These are phyloP conservation scores for Alca torda DNA, from an alignment of 2,797 vertebrate genomes.

Conservation along the genomic window DNA sequence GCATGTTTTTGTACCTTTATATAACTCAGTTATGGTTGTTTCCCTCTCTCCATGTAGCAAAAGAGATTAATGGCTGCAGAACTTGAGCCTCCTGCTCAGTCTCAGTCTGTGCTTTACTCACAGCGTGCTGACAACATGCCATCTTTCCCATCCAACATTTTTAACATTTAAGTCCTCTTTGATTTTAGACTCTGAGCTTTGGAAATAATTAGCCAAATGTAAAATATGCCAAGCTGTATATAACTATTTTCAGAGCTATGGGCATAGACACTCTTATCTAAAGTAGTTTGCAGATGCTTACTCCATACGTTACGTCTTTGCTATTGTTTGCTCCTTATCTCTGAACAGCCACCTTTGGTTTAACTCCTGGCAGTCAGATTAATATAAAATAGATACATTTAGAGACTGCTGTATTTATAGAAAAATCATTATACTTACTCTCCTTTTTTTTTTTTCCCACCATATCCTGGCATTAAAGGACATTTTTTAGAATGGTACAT, in stretches of 20 bases:
- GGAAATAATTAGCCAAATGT: not conserved
- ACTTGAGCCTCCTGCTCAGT: not conserved
- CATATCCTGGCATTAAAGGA: not conserved
- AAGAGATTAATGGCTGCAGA: not conserved
- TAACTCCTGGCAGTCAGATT: not conserved
- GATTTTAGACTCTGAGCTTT: not conserved
- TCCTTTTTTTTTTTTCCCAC: accelerated
- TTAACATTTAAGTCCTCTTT: not conserved
- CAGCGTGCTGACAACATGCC: not conserved
- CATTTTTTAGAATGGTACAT: not conserved
- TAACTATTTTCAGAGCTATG: not conserved
- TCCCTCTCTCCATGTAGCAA: not conserved
- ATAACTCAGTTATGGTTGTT: not conserved
- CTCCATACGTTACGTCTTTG: not conserved
- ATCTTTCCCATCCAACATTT: not conserved
- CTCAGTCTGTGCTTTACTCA: not conserved
- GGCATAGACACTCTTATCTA: not conserved
- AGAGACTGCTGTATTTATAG: not conserved
- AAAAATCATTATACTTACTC: not conserved
- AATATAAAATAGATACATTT: not conserved
- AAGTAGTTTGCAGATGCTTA: not conserved
- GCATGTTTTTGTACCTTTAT: not conserved
- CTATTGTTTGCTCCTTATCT: not conserved
- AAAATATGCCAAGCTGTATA: not conserved
- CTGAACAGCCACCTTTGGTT: not conserved